Base-by-base conservation (phyloP, 2,888 invertebrate species). In the Drosophila lutescens region DNA sequence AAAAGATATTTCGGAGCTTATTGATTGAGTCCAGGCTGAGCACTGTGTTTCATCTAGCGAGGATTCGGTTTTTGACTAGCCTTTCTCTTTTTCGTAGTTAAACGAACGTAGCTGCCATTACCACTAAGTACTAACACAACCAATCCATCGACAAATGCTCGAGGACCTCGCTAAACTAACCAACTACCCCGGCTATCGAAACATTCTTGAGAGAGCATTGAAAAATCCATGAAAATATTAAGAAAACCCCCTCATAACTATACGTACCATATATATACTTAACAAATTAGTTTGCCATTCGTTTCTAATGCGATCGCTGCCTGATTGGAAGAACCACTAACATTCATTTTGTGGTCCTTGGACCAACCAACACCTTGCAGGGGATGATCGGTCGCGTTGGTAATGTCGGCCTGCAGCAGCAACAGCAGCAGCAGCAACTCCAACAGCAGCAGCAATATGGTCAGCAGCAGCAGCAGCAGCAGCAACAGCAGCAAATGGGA, bases 371-470 rank as follows among this genome's bases (percentile, higher is more conserved):
- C 75, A 81, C 86, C 89, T 87, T 91, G 71, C 90, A 90, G 88
- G 93, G 92, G 93, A 93, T 91, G 92, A 92, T 90, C 91, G 92
- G 90, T 82, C 91, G 90, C 90, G 92, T 88, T 92, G 92, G 92
- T 92, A 92, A 91, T 92, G 90, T 91, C 88, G 89, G 90, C 74
- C 90, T 91, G 86, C 92, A 91, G 71, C 91, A 91, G 66, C 91
- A 89, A 60, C 88, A 89, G 43, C 62, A 41, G 65, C 91, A 90
- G 59, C 91, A 88, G 47, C 86, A 83, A 15, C 89, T 90, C 71
- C 89, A 89, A 81, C 87, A 83, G 58, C 89, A 90, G 73, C 89
- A 89, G 82, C 87, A 81, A 56, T 90, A 90, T 72, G 90, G 90
- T 88, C 90, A 90, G 90, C 89, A 81, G 63, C 85, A 88, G 60